A percentile compares a stretch with the other conserved stretches of the same genome.
Conservation (phyloP, 2,888 invertebrate species). For the Eupeodes latifasciatus region DNA sequence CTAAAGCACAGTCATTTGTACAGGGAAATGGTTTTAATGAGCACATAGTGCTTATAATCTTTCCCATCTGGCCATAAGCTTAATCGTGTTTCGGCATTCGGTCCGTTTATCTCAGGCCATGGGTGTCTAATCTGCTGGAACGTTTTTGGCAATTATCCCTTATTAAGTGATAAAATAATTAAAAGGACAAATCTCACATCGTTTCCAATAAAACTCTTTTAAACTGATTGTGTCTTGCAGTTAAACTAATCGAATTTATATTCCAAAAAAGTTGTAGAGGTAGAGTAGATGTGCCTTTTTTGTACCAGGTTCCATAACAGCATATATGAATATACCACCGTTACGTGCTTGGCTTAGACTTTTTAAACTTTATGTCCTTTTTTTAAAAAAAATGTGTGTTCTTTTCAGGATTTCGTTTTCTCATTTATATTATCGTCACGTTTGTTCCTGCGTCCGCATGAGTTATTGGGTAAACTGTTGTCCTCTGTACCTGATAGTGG, state of each 20-base stretch:
- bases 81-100: slow-evolving; percentile 34
- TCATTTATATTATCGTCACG: slow-evolving; percentile 84
- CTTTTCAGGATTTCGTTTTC: slow-evolving; percentile 83
- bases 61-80: slow-evolving; percentile 65
- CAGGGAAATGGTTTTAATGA: slow-evolving; percentile 64
- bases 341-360: slow-evolving; percentile 31
- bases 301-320: neutral
- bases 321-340: slow-evolving; percentile 9
- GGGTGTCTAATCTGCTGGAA: slow-evolving; percentile 59
- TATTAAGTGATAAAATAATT: slow-evolving; percentile 79
- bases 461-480: slow-evolving; percentile 83
- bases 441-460: slow-evolving; percentile 84
- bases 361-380: slow-evolving; percentile 37
- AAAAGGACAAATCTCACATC: slow-evolving; percentile 77
- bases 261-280: slow-evolving; percentile 10
- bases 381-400: slow-evolving; percentile 10
- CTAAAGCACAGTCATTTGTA: slow-evolving; percentile 22
- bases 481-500: slow-evolving; percentile 83
- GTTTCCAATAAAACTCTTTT: slow-evolving; percentile 59
- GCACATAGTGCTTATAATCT: slow-evolving; percentile 62
- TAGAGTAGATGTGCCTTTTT: too few species aligned
- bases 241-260: slow-evolving; percentile 62
- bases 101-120: slow-evolving; percentile 33
- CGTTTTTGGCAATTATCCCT: slow-evolving; percentile 67
- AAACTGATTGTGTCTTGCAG: slow-evolving; percentile 48